Evolutionary conservation across 2,113 vertebrate genomes (phyloP), one percentile per base, ranked within the genome.

Genomic region (Phalacrocorax carbo): DNA sequence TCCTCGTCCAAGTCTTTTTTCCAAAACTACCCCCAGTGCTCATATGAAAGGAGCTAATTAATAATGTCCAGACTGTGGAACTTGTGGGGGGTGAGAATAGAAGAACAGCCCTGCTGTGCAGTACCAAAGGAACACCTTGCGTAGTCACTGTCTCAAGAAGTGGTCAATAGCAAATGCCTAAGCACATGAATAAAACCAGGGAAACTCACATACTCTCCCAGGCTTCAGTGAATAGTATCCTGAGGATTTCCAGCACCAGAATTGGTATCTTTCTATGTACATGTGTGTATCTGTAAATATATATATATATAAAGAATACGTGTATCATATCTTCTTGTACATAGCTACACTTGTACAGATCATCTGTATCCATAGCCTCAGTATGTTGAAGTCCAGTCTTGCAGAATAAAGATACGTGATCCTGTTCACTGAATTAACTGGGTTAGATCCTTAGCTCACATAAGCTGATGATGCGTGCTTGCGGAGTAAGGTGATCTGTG

Each of bases 301-400:
- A n/a, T 23, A 3, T 23, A 3, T 26, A 5, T 32, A 4, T 11
- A 44, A 42, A 8, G 34, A 76, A 51, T 25, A 38, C 30, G 5
- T 0, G 16, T 25, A 25, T 6, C 7, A 0, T 52, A 13, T 13
- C 36, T 36, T 61, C 40, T 52, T 77, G 54, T 54, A 17, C 34
- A 2, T 61, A 73, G 57, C 73, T 65, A 8, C 36, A 5, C 30
- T 52, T 38, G 79, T 46, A 58, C 29, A 0, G 65, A 58, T 86
- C 62, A 16, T 36, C 83, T 0, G 0, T 75, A 54, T 65, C 77
- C 1, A 2, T 64, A 29, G 30, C 62, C 58, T 48, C 2, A 0
- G 49, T 46, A 0, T 13, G 1, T 5, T 82, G 62, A 76, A 79
- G 40, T 62, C 42, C 44, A 15, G 25, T 38, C 73, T 72, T 49